Evolutionary conservation across 92 coral and sea anemone genomes (phyloP).

Genomic region (Heliopora coerulea): DNA sequence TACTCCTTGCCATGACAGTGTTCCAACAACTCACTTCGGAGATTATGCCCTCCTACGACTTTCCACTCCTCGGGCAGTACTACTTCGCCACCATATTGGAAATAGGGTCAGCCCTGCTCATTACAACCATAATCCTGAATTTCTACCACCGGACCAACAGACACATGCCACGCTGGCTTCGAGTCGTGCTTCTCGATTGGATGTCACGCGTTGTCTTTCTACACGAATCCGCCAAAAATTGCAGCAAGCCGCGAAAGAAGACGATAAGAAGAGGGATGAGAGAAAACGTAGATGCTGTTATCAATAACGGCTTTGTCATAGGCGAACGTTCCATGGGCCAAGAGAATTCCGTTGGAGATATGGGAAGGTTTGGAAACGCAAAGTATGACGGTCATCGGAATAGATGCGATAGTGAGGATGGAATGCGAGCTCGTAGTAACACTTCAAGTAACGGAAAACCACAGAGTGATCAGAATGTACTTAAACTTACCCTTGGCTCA

Average conservation of each 20-base stretch:
- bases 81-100: constrained; percentile 88
- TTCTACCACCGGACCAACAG: constrained; percentile 87
- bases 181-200: constrained; percentile 69
- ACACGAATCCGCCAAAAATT: constrained; percentile 47
- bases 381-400: no score
- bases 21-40: constrained; percentile 95
- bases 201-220: constrained; percentile 72
- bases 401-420: constrained; percentile 14
- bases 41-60: constrained; percentile 89
- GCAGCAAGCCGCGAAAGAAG: constrained; percentile 21
- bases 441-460: neutral
- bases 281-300: constrained; percentile 25
- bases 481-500: constrained; percentile 25
- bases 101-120: constrained; percentile 76
- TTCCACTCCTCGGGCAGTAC: constrained; percentile 90
- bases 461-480: constrained; percentile 4
- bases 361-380: constrained; percentile 4
- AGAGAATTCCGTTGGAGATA: neutral
- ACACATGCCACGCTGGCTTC: constrained; percentile 74
- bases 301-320: constrained; percentile 23
- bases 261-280: constrained; percentile 27
- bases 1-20: constrained; percentile 93
- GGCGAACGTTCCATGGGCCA: no score
- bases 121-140: constrained; percentile 81
- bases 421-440: neutral